Conservation (phyloP, 1,140 invertebrate species). For the Diplogasteroides magnus region DNA sequence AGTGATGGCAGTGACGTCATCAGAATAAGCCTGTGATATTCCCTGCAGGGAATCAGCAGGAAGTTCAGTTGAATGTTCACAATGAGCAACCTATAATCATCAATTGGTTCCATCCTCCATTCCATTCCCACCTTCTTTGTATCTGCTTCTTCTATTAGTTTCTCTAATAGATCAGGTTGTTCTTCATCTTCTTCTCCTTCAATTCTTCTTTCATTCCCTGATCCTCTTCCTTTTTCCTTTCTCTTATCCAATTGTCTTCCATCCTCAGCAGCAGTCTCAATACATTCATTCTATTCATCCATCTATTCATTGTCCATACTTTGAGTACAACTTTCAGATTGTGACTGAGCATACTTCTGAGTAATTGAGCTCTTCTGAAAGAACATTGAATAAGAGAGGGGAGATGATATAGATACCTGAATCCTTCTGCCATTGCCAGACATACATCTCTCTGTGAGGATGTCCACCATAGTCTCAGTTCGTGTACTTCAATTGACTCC, state of each 20-base stretch:
- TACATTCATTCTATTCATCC: too few relatives aligned
- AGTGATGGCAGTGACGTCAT: slow-evolving; percentile 81
- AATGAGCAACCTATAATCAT: slow-evolving; percentile 54
- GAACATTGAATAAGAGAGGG: background rate
- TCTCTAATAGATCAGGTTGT: slow-evolving; percentile 41
- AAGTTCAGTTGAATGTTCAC: slow-evolving; percentile 64
- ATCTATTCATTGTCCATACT: too few relatives aligned
- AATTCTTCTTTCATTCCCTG: background rate
- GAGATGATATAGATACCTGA: background rate
- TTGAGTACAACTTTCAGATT: background rate
- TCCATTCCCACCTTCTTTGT: slow-evolving; percentile 23
- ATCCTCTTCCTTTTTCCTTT: background rate
- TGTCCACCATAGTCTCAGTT: background rate
- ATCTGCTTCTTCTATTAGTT: slow-evolving; percentile 87
- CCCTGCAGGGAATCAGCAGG: slow-evolving; percentile 67
- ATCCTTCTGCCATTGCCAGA: background rate
- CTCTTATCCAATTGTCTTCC: background rate
- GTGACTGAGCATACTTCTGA: background rate
- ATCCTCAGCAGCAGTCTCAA: too few relatives aligned
- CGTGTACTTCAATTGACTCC: background rate
- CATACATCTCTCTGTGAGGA: background rate
- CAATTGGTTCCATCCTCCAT: background rate
- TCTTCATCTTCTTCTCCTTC: background rate
- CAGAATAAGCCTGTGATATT: slow-evolving; percentile 75
- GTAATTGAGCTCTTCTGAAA: background rate